Evolutionary conservation across 2,797 vertebrate genomes (phyloP).

Genomic region (Alca torda): DNA sequence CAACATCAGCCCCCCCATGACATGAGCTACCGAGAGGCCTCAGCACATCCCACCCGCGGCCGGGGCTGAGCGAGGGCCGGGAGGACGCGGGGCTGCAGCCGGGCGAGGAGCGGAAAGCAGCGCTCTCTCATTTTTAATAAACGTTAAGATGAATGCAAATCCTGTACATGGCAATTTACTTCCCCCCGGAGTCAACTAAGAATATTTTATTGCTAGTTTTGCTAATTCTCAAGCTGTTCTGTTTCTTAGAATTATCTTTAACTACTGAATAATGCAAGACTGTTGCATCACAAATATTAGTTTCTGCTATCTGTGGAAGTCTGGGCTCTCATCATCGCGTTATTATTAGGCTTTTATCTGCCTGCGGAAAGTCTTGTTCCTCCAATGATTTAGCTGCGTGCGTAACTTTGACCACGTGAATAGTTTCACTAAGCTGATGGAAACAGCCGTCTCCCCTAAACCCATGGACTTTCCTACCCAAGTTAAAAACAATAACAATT

Average conservation of each 20-base stretch:
- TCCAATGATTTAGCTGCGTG: not conserved
- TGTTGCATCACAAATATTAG: conserved; percentile 56
- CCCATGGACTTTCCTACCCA: not conserved
- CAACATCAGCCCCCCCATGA: accelerated
- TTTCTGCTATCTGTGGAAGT: conserved; percentile 45
- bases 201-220: conserved; percentile 64
- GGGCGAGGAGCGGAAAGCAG: not conserved
- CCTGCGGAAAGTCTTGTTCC: conserved; percentile 35
- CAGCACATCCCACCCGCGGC: not conserved
- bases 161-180: conserved; percentile 37
- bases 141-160: conserved; percentile 52
- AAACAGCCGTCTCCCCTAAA: not conserved
- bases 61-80: not conserved
- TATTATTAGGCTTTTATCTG: conserved; percentile 43
- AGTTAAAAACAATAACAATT: conserved; percentile 28
- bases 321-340: not conserved
- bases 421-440: conserved; percentile 1
- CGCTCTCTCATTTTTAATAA: not conserved
- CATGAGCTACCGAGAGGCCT: not conserved
- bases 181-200: conserved; percentile 37
- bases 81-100: not conserved
- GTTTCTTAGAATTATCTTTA: conserved; percentile 60
- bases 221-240: conserved; percentile 63
- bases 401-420: not conserved
- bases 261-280: conserved; percentile 59